Base-by-base conservation (phyloP, 2,888 invertebrate species). In the Pomacea canaliculata region DNA sequence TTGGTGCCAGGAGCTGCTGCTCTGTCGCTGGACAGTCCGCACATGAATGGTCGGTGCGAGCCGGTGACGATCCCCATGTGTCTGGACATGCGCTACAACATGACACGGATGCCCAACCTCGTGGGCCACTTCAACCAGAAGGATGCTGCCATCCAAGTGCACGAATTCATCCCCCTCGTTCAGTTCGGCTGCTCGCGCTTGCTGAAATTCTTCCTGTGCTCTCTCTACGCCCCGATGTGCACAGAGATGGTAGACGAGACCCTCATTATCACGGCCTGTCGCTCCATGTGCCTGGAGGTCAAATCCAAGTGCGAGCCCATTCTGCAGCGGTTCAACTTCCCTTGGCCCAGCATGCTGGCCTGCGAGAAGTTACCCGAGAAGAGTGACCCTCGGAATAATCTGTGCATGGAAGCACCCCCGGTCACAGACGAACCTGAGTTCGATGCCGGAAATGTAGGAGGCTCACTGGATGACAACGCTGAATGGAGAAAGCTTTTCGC, bases 171-270 rank as follows among this genome's bases (percentile, higher is more conserved):
- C 87, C 94, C 94, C 0, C 92, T 96, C 79, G 93, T 96, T 75
- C 93, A 95, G 83, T 94, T 94, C 87, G 94, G 94, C 73, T 97
- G 97, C 89, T 96, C 96, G 8, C 92, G 93, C 77, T 94, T 96
- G 87, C 93, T 96, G 66, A 93, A 95, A 83, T 95, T 97, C 91
- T 94, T 97, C 88, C 93, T 97, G 79, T 97, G 97, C 92, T 95
- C 96, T 23, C 94, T 97, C 73, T 96, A 96, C 91, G 95, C 96
- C 16, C 97, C 97, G 62, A 94, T 97, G 90, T 97, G 97, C 91
- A 96, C 96, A 56, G 95, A 95, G 87, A 94, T 96, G 90, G 95
- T 96, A 81, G 94, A 95, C 49, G 95, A 95, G 85, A 94, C 96
- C 0, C 83, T 90, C 69, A 85, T 89, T 65, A 95, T 97, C 80